These are phyloP conservation scores for Tachypleus tridentatus DNA, from an alignment of 1,140 invertebrate species.

Conservation along the genomic window DNA sequence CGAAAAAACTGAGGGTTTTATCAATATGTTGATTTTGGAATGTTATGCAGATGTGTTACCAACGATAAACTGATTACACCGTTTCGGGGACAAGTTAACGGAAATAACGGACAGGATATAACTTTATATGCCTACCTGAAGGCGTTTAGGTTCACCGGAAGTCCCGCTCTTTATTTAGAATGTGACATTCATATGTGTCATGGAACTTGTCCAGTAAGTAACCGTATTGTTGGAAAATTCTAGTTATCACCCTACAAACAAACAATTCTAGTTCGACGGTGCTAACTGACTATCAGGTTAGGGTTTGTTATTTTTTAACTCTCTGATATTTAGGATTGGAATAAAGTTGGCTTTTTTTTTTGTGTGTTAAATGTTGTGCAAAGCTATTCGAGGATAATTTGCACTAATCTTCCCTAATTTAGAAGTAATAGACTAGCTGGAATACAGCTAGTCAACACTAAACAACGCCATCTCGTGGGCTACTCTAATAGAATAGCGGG, in stretches of 20 bases:
- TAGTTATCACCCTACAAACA: slow-evolving; percentile 1
- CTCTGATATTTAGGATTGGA: too few relatives aligned
- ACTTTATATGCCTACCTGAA: slow-evolving; percentile 76
- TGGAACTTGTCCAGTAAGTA: slow-evolving; percentile 72
- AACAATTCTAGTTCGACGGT: slow-evolving; percentile 2
- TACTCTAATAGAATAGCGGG: too few relatives aligned
- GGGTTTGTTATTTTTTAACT: too few relatives aligned
- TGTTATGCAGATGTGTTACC: slow-evolving; percentile 60
- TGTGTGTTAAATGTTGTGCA: too few relatives aligned
- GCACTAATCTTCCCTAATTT: too few relatives aligned
- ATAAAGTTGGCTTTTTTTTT: too few relatives aligned
- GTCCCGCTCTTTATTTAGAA: slow-evolving; percentile 83
- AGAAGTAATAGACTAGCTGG: too few relatives aligned
- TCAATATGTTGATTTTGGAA: slow-evolving; percentile 5
- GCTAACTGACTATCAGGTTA: too few relatives aligned
- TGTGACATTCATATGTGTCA: slow-evolving; percentile 92
- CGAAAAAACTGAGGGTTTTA: too few relatives aligned
- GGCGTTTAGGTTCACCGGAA: slow-evolving; percentile 79
- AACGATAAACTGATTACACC: slow-evolving; percentile 84
- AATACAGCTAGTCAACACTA: too few relatives aligned
- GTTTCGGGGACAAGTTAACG: slow-evolving; percentile 75
- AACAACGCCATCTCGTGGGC: too few relatives aligned
- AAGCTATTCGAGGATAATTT: too few relatives aligned
- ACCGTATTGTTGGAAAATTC: background rate
- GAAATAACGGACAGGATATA: slow-evolving; percentile 69